Evolutionary conservation across 2,888 invertebrate genomes (phyloP), one percentile per base, ranked within the genome.

Genomic region (Gymnosoma rotundatum): DNA sequence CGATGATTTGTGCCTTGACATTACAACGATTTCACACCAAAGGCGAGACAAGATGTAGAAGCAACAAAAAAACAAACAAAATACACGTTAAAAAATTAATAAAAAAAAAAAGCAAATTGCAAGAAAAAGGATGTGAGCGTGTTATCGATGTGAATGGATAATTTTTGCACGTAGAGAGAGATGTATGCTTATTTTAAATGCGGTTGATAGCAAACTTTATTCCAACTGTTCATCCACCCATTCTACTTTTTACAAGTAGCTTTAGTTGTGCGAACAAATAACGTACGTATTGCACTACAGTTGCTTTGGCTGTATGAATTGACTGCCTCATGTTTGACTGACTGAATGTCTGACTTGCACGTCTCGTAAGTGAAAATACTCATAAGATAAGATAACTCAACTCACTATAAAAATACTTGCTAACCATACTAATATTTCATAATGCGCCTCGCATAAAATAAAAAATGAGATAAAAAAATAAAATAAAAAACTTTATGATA

Each of bases 1-100:
- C 81, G 84, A 86, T 84, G 86, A 84, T 84, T 83, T 82, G 78
- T 83, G 86, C 86, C 80, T 84, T 86, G 86, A 86, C 86, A 86
- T 83, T 80, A 83, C 86, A 84, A 81, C 80, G 73, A 86, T 86
- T 86, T 86, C 86, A 84, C 83, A 85, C 85, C 83, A 83, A 72
- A 75, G 83, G 75, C 81, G 81, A 82, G 73, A 79, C 69, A 83
- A 79, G 72, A 73, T 69, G 83, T 78, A 79, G 76, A 72, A 70
- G 50, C 45, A 20, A 16, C 36, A 32, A 78, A 67, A 48, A 58
- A 72, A 54, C 25, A 61, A 56, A 67, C 67, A 60, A 60, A 54
- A 60, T 10, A 60, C 4, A 20, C 18, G 25, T 64, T 64, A 66
- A 75, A 45, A 56, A 75, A 75, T 36, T n/a, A 5, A 52, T n/a